Base-by-base conservation (phyloP, 2,888 invertebrate species). In the Thymelicus sylvestris region DNA sequence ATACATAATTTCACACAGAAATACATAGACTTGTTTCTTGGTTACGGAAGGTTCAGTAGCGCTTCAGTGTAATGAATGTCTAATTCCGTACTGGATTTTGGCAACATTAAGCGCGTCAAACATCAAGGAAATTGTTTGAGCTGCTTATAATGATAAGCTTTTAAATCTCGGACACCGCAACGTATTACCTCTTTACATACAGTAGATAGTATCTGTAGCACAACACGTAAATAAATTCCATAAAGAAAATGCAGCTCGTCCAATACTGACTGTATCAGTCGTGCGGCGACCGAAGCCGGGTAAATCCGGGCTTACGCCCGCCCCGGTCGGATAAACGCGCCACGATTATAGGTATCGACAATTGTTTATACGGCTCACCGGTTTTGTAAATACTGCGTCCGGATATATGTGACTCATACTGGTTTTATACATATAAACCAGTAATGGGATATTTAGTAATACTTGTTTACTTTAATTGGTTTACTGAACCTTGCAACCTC, bases 291-390 rank as follows among this genome's bases (percentile, higher is more conserved):
- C 78, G 79, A 80, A 81, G 79, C 82, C 80, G 79, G 78, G 80
- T 80, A 86, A 86, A 84, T 83, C 88, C 86, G 76, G 77, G 81
- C 81, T 86, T 81, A 83, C 77, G 77, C 78, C 73, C 75, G 59
- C 72, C 72, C 67, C 74, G 75, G 75, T 77, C 74, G 75, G 73
- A 80, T 78, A 76, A 78, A 75, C 78, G 73, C 41, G 62, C 63
- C 39, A n/a, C 74, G 74, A 74, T 73, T 76, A 77, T 76, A 74
- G 70, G 68, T 77, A 75, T 74, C 73, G 75, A 67, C 76, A 74
- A 75, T 78, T 77, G 74, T 76, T 76, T 71, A 66, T 69, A 68
- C 72, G 71, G 72, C 71, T 71, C 72, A 69, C 64, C 64, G 59
- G 66, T 69, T 73, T 71, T 60, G 52, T 63, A 69, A 64, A 69